phyloP scores from a whole-genome alignment of 2,888 invertebrate species.

The Hemicrepidius hirtus region DNA sequence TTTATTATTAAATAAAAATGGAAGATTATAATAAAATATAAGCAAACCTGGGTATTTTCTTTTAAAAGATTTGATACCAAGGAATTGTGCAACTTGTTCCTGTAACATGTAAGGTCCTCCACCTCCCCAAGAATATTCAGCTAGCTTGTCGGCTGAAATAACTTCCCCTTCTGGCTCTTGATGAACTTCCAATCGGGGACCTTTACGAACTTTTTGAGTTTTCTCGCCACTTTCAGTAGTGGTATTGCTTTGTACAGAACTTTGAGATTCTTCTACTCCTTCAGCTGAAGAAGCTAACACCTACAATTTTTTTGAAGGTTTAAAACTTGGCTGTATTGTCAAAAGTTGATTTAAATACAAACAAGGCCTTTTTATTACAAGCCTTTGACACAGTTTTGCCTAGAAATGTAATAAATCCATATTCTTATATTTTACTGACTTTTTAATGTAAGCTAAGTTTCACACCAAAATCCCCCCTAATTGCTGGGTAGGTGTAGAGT shows the following conservation, averaged over 20 bases:
- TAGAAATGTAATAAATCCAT: too few species aligned
- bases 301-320: constrained; percentile 29
- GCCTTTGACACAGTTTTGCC: too few species aligned
- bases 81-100: constrained; percentile 95
- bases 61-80: constrained; percentile 97
- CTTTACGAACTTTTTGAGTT: constrained; percentile 57
- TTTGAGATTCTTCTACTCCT: constrained; percentile 83
- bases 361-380: too few species aligned
- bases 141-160: constrained; percentile 88
- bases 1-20: background rate
- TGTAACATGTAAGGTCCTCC: constrained; percentile 95
- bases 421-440: too few species aligned
- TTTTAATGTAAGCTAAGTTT: too few species aligned
- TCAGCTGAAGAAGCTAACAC: constrained; percentile 58
- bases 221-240: constrained; percentile 80
- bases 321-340: too few species aligned
- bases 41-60: constrained; percentile 90
- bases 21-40: background rate
- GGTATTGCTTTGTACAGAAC: constrained; percentile 85
- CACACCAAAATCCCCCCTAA: too few species aligned
- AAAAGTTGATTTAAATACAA: too few species aligned
- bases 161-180: constrained; percentile 67
- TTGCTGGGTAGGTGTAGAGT: too few species aligned
- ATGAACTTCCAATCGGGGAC: constrained; percentile 65
- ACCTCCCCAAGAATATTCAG: constrained; percentile 93